Percentiles rank a stretch among this genome's conserved stretches.
Evolutionary conservation across 2,888 invertebrate species (phyloP).

Genomic region (Lasioglossum oenotherae): DNA sequence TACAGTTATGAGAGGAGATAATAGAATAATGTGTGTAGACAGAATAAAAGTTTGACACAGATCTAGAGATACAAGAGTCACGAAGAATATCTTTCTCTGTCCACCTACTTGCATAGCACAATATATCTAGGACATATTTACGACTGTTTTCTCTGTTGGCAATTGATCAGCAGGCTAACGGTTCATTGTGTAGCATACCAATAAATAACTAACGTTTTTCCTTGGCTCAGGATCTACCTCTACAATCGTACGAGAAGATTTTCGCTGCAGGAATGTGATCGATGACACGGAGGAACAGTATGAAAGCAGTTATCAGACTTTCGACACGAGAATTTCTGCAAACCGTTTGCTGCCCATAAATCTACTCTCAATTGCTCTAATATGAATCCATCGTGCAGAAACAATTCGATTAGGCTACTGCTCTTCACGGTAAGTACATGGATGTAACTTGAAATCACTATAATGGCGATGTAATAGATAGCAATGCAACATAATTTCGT

Average conservation of each 20-base stretch:
- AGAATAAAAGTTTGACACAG: slow-evolving; percentile 34
- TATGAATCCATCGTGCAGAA: neutral
- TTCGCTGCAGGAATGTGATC: slow-evolving; percentile 23
- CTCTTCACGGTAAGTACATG: neutral
- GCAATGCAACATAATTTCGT: neutral
- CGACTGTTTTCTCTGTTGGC: slow-evolving; percentile 63
- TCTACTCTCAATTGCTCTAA: neutral
- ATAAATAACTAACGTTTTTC: slow-evolving; percentile 50
- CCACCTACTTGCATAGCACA: slow-evolving; percentile 53
- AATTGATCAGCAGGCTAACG: slow-evolving; percentile 60
- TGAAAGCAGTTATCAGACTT: slow-evolving; percentile 23
- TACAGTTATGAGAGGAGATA: neutral
- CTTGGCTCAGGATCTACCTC: slow-evolving; percentile 24
- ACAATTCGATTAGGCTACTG: slow-evolving; percentile 1
- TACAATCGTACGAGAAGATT: slow-evolving; percentile 22
- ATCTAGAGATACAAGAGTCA: slow-evolving; percentile 48
- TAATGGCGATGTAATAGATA: neutral
- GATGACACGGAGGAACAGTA: slow-evolving; percentile 10
- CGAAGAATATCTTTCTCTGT: slow-evolving; percentile 60
- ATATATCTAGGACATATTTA: slow-evolving; percentile 60
- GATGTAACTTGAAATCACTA: neutral
- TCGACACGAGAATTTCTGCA: slow-evolving; percentile 3
- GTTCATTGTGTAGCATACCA: slow-evolving; percentile 45
- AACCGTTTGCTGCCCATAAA: slow-evolving; percentile 4
- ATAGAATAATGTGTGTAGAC: slow-evolving; percentile 13